Evolutionary conservation across 2,113 vertebrate genomes (phyloP), one percentile per base, ranked within the genome.

Genomic region (Triplophysa tibetana): DNA sequence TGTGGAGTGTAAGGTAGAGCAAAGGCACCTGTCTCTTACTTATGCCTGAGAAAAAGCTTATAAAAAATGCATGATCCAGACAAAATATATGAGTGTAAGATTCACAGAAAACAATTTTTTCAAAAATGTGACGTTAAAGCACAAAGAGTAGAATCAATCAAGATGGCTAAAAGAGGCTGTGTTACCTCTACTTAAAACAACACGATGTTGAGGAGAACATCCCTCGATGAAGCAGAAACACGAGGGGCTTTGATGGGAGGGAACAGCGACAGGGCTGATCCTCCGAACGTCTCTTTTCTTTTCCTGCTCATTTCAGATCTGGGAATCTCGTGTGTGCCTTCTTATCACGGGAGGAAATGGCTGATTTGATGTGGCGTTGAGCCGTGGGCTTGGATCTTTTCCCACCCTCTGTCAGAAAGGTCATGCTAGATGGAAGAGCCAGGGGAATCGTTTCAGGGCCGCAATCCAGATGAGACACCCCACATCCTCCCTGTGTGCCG

Each of bases 291-390:
- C 84, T 84, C 72, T 84, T 74, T 54, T 87, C 84, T 86, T 87
- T 24, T 29, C 80, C 86, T 85, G 87, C 88, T 88, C 81, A 58
- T 7, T 66, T 61, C 72, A 85, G 77, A 86, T 91, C 91, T 91
- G 89, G 90, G 91, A 92, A 89, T 84, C 86, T 91, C 90, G 83
- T 89, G 86, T 85, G 67, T 84, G 79, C 78, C 85, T 87, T 86
- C 87, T 88, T 90, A 89, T 90, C 84, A 3, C 81, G 77, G 77
- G 77, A 93, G 88, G 92, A 92, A 94, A 92, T 75, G 87, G 80
- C 89, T 3, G 43, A 89, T 90, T 92, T 89, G 91, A 93, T 91
- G 85, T 90, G 89, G 89, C 62, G 7, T 84, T 88, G 85, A 89
- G 85, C 85, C 82, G 80, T 64, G 82, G 86, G 86, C 84, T 79